Percentiles rank a stretch among this genome's conserved stretches.
phyloP scores from a whole-genome alignment of 1,140 invertebrate genomes.

The Microplitis demolitor region DNA sequence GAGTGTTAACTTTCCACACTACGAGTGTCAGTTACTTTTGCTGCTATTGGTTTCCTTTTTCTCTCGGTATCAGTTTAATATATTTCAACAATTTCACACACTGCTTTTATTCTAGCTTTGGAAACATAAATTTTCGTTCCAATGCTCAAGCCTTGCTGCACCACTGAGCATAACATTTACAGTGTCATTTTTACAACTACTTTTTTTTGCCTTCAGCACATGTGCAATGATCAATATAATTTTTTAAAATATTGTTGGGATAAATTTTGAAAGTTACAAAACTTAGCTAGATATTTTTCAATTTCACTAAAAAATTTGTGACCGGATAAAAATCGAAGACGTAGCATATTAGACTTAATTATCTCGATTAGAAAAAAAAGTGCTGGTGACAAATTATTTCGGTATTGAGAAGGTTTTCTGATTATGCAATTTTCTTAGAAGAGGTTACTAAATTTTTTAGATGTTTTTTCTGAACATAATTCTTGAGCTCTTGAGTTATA shows the following conservation, averaged over 20 bases:
- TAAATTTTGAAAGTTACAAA: neutral
- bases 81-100: conserved; percentile 16
- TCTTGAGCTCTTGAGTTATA: neutral
- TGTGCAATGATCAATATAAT: neutral
- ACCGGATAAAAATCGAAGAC: too few species aligned
- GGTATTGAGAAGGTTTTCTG: too few species aligned
- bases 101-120: conserved; percentile 19
- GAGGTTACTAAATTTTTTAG: too few species aligned
- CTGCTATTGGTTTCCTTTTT: too few species aligned
- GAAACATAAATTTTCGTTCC: conserved; percentile 31
- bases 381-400: too few species aligned
- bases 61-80: conserved; percentile 26
- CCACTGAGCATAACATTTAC: conserved; percentile 9
- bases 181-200: neutral
- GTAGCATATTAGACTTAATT: too few species aligned
- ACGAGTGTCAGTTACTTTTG: conserved; percentile 30
- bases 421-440: too few species aligned
- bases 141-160: conserved; percentile 8
- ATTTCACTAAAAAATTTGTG: too few species aligned
- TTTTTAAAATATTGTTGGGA: conserved; percentile 1
- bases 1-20: neutral
- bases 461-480: neutral
- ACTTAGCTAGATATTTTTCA: too few species aligned
- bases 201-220: neutral
- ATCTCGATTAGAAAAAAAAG: too few species aligned